Evolutionary conservation across 1,140 invertebrate genomes (phyloP).

Genomic region (Spodoptera frugiperda): DNA sequence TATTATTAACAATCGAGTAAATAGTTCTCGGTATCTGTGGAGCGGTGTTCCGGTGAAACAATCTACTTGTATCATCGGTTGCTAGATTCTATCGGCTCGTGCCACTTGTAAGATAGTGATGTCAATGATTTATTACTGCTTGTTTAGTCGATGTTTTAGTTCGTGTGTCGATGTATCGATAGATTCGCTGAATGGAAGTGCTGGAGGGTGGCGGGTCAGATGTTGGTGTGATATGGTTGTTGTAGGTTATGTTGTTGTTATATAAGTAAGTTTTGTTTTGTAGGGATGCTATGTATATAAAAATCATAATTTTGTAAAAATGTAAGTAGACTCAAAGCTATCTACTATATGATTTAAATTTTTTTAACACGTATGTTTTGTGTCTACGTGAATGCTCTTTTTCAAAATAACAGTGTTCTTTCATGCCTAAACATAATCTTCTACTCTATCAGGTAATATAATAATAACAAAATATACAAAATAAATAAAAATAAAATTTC

Average conservation of each 20-base stretch:
- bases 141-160: constrained; percentile 27
- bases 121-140: constrained; percentile 44
- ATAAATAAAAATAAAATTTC: background rate
- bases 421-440: too few relatives aligned
- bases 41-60: constrained; percentile 65
- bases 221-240: background rate
- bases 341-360: too few relatives aligned
- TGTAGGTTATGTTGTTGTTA: background rate
- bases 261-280: too few relatives aligned
- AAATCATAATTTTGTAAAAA: background rate
- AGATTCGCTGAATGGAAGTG: background rate
- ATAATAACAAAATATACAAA: too few relatives aligned
- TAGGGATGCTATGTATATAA: background rate
- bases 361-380: too few relatives aligned
- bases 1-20: constrained; percentile 63
- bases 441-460: too few relatives aligned
- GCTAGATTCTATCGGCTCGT: constrained; percentile 75
- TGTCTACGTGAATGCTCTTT: too few relatives aligned
- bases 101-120: constrained; percentile 72
- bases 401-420: too few relatives aligned
- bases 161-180: constrained; percentile 17
- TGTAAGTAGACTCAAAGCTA: background rate
- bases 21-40: constrained; percentile 57
- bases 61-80: constrained; percentile 75
- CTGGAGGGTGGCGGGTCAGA: background rate